Conservation (phyloP, 2,888 invertebrate genomes). For the Tetheella fluctuosa region DNA sequence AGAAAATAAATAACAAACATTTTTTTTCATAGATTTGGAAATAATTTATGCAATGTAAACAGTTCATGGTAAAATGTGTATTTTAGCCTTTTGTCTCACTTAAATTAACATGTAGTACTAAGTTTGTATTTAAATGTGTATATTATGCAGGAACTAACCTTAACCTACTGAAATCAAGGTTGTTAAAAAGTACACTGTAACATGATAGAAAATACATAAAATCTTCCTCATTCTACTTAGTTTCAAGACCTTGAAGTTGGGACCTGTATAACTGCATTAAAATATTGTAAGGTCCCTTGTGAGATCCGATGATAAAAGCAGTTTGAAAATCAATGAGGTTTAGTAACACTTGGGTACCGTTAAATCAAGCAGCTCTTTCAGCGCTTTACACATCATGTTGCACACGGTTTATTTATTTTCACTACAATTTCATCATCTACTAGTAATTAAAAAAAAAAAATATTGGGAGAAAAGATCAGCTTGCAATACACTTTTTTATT, state of each 20-base stretch:
- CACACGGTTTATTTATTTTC: not conserved
- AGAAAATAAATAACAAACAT: not conserved
- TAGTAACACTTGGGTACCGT: conserved; percentile 55
- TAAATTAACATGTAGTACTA: not conserved
- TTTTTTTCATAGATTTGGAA: not conserved
- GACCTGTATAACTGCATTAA: conserved; percentile 29
- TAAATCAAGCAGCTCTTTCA: conserved; percentile 44
- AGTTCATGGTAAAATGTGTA: not conserved
- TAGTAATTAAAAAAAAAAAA: too few species aligned
- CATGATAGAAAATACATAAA: not conserved
- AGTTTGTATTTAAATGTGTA: conserved; percentile 3
- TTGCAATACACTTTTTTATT: too few species aligned
- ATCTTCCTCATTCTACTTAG: not conserved
- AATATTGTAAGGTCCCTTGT: conserved; percentile 47
- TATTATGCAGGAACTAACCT: not conserved
- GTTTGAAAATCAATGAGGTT: conserved; percentile 75
- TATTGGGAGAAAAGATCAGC: too few species aligned
- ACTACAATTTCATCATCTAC: too few species aligned
- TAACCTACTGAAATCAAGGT: not conserved
- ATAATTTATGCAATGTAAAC: too few species aligned
- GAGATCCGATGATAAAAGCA: conserved; percentile 61
- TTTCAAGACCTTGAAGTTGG: not conserved
- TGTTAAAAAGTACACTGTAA: not conserved
- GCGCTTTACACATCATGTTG: conserved; percentile 40
- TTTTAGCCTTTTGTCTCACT: not conserved